These are phyloP conservation scores for Entomobrya proxima DNA, from an alignment of 2,888 invertebrate genomes.

Conservation along the genomic window DNA sequence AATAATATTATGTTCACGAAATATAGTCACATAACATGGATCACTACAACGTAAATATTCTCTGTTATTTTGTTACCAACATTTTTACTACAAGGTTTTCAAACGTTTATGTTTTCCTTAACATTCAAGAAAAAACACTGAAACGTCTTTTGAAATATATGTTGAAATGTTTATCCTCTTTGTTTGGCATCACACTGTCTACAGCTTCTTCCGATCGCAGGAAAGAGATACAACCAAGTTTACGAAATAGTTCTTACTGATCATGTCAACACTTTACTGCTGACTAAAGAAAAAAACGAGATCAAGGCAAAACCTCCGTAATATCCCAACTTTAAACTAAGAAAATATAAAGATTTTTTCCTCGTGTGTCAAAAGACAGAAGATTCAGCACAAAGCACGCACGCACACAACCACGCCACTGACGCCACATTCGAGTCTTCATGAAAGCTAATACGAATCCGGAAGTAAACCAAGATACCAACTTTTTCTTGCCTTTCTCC, in stretches of 20 bases:
- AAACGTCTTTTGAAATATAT: neutral
- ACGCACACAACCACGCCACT: neutral
- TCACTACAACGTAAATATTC: neutral
- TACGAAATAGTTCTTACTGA: neutral
- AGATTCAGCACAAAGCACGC: neutral
- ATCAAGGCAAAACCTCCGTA: constrained; percentile 18
- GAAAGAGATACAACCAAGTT: neutral
- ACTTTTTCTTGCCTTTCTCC: neutral
- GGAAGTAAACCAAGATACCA: constrained; percentile 13
- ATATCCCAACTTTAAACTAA: neutral
- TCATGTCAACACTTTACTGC: constrained; percentile 10
- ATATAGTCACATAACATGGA: neutral
- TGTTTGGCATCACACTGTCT: constrained; percentile 37
- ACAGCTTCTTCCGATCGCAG: neutral
- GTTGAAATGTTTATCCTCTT: neutral
- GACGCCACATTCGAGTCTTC: no score
- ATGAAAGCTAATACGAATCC: neutral
- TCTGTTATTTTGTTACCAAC: neutral
- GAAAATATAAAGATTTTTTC: neutral
- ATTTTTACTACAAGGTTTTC: neutral
- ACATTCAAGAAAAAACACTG: neutral
- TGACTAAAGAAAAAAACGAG: neutral
- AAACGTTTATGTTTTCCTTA: neutral
- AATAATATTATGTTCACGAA: neutral
- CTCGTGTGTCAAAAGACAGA: neutral